Base-by-base conservation (phyloP, 2,113 vertebrate species). In the Alligator mississippiensis region DNA sequence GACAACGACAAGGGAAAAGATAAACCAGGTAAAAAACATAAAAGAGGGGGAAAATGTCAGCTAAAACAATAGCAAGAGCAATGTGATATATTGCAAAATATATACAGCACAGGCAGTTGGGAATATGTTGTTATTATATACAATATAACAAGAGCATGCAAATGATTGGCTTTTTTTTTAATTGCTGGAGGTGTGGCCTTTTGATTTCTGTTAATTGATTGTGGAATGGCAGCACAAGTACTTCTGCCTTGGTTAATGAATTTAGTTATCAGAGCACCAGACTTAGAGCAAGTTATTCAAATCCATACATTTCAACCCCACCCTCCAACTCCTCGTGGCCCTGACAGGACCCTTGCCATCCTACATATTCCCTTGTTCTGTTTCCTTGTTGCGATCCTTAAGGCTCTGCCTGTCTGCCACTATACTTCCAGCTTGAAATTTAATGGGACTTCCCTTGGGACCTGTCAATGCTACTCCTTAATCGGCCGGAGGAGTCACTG, bases 401-500 rank as follows among this genome's bases (percentile, higher is more conserved):
- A 57, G 55, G 30, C 25, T 25, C 25, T 60, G 38, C 28, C 21
- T 72, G 19, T 30, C 66, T 74, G 68, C 28, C 68, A 63, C 60
- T 30, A 18, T 19, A 9, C 13, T 76, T 34, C 7, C 55, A 75
- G 11, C 38, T 30, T 2, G 27, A 55, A 57, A 27, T 63, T 13
- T 15, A 92, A 85, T 2, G 6, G 72, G 15, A 13, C 80, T 28
- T 34, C 60, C 47, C 89, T 64, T 1, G 4, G 15, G 75, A 47
- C 62, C 64, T 85, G 58, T 28, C 77, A 57, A 47, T 24, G 13
- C 72, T 84, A 13, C 82, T 59, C 66, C 30, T 80, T 18, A 3
- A 68, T 15, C 27, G 5, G 83, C 76, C 54, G 3, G 66, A 91
- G 88, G 81, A 95, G 81, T 61, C 90, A 80, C 64, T 62, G 38